Evolutionary conservation across 2,113 vertebrate species (phyloP).

Genomic region (cat (Felis catus)): DNA sequence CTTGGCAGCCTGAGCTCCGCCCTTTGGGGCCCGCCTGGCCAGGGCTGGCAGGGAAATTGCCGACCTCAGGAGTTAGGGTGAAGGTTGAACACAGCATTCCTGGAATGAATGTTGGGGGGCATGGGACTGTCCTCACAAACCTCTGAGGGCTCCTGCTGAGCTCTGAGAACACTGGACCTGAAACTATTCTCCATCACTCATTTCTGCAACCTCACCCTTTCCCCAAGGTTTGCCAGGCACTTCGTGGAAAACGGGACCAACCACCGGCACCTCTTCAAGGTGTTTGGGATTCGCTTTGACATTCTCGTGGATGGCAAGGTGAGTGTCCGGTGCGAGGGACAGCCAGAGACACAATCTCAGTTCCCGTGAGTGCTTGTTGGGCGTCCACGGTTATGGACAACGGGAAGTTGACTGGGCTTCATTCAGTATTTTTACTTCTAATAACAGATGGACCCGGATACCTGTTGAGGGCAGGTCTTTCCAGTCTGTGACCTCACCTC

Average conservation of each 20-base stretch:
- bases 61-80: not conserved
- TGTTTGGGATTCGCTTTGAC: slow-evolving; percentile 95
- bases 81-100: not conserved
- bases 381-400: not conserved
- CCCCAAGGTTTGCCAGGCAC: slow-evolving; percentile 90
- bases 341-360: not conserved
- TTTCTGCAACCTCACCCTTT: not conserved
- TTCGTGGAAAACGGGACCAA: slow-evolving; percentile 85
- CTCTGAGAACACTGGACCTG: not conserved
- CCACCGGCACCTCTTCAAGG: slow-evolving; percentile 93
- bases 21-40: not conserved
- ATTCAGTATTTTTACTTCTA: not conserved
- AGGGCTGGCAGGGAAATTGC: not conserved
- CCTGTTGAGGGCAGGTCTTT: not conserved
- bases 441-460: not conserved
- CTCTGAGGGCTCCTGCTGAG: not conserved
- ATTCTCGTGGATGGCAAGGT: slow-evolving; percentile 95
- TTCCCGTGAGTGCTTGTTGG: not conserved
- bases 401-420: not conserved
- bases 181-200: not conserved
- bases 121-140: not conserved
- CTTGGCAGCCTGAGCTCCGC: not conserved
- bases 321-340: slow-evolving; percentile 15
- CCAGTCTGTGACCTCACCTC: not conserved
- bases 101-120: not conserved